Base-by-base conservation (phyloP, 2,888 invertebrate genomes). In the Clostera curtula region DNA sequence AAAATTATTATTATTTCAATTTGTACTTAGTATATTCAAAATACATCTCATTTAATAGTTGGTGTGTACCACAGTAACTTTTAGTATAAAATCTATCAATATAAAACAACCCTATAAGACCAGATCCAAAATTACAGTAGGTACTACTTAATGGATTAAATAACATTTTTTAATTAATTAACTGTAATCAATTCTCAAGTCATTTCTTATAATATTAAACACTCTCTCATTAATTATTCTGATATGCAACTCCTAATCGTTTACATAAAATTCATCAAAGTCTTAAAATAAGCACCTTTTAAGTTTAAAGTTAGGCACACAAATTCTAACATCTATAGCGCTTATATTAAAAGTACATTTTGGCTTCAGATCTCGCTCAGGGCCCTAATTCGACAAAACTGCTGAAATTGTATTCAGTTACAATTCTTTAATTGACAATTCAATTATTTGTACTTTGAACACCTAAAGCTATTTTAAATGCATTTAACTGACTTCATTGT, bases 401-500 rank as follows among this genome's bases (percentile, higher is more conserved):
- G 63, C 57, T 28, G 44, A 44, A 42, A 28, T 49, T 45, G 48
- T 53, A 49, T 44, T 46, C 40, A 51, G 10, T 23, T 15, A 23
- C 23, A 23, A 13, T 8, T 10, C n/a, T 22, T 13, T 13, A 23
- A 15, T 23, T 23, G 14, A n/a, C 8, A 58, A 56, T 61, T 66
- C 58, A 63, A 71, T 67, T 73, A 62, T 76, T 80, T 80, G 77
- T 79, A 80, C 79, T 77, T 71, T 57, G 56, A 28, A 43, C 54
- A 56, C 58, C 67, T 79, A 74, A 71, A 65, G 44, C 76, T 79
- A 80, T 57, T 59, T 65, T 80, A 80, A 80, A 80, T 80, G 80
- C 80, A 76, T 66, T 66, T 44, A 53, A 61, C 58, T 63, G 66
- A 74, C 67, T 68, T 64, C 53, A 51, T 53, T 49, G 53, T 67